Evolutionary conservation across 2,888 invertebrate species (phyloP), one percentile per base, ranked within the genome.

Genomic region (Phlogophora meticulosa): DNA sequence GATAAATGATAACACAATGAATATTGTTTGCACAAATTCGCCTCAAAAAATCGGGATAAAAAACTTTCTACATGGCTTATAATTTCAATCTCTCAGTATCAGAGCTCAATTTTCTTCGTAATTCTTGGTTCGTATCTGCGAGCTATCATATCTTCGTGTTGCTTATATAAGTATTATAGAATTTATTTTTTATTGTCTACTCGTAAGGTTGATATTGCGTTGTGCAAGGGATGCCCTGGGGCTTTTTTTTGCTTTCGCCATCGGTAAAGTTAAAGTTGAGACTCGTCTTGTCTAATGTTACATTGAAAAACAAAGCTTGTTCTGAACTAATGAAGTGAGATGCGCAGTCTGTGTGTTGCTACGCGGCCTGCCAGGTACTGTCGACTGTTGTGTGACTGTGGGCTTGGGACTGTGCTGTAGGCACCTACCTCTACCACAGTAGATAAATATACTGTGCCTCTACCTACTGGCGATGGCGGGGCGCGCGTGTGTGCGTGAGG

Each of bases 261-360:
- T 65, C 40, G 72, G 53, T 65, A 65, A 72, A 51, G 49, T 72
- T 65, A 65, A 72, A 51, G 49, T 72, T 51, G 43, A 57, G 45
- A 40, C 72, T 59, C 52, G 55, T 51, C 45, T 69, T n/a, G 46
- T 66, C 59, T 73, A 49, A 24, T 52, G 52, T 69, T 70, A 58
- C 53, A 58, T 64, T 58, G 52, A 61, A 60, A 77, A 65, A 74
- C 69, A 64, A 64, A 64, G 63, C 61, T 70, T 61, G 63, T 77
- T 70, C 56, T 22, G 58, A 58, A 53, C 45, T 70, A 74, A 73
- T 70, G 70, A 70, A 70, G 59, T 55, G 60, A 34, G 51, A 63
- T 60, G 53, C 51, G 45, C 52, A 52, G 66, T 66, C 9, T 17
- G 4, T 15, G 56, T 67, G 60, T 58, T 34, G 72, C 67, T 48